These are phyloP conservation scores for Stenoptilia bipunctidactyla DNA, from an alignment of 2,888 invertebrate genomes.

Conservation along the genomic window DNA sequence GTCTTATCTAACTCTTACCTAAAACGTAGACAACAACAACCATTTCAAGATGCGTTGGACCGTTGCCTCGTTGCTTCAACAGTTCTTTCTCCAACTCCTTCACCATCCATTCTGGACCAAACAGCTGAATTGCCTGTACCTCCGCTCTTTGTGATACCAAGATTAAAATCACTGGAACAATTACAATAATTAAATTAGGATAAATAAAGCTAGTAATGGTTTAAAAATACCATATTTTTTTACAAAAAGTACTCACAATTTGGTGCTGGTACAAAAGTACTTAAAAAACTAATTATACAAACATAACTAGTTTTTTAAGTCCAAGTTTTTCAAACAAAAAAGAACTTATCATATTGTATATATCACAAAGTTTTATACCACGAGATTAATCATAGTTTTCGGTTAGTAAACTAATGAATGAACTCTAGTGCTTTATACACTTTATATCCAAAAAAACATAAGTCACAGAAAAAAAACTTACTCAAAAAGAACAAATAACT, in stretches of 20 bases:
- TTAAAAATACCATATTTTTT: too few species aligned
- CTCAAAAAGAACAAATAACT: conserved; percentile 94
- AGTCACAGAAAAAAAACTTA: conserved; percentile 68
- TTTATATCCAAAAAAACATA: background rate
- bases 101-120: conserved; percentile 80
- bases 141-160: conserved; percentile 93
- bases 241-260: too few species aligned
- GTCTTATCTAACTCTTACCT: conserved; percentile 56
- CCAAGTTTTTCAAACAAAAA: too few species aligned
- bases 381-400: too few species aligned
- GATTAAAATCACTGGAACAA: conserved; percentile 83
- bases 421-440: too few species aligned
- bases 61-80: conserved; percentile 83
- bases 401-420: too few species aligned
- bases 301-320: too few species aligned
- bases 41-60: conserved; percentile 87
- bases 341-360: too few species aligned
- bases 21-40: conserved; percentile 87
- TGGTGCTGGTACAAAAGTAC: too few species aligned
- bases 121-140: conserved; percentile 77
- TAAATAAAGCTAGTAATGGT: background rate
- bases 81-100: conserved; percentile 73
- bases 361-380: too few species aligned
- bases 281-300: too few species aligned
- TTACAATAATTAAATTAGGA: background rate